A percentile compares a stretch with the other conserved stretches of the same genome.
Conservation (phyloP, 2,888 invertebrate species). For the Cynaeus angustus region DNA sequence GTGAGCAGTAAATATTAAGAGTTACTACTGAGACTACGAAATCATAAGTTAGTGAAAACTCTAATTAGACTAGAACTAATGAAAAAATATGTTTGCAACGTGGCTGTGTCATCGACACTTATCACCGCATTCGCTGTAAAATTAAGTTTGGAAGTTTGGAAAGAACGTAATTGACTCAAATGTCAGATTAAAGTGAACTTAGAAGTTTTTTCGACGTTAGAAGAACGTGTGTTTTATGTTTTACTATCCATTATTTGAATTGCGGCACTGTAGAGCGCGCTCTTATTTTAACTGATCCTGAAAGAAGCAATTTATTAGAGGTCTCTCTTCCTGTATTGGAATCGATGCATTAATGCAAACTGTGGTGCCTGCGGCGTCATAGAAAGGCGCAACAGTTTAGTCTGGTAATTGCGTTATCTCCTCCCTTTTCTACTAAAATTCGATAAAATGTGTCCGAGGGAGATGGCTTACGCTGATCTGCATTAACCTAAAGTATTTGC, state of each 20-base stretch:
- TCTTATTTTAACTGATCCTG: background rate
- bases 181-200: background rate
- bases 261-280: background rate
- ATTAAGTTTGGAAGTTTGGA: no score
- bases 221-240: background rate
- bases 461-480: constrained; percentile 12
- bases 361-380: constrained; percentile 32
- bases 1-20: constrained; percentile 50
- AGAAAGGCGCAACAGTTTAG: constrained; percentile 46
- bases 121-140: no score
- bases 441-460: constrained; percentile 29
- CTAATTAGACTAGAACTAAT: constrained; percentile 9
- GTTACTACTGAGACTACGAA: constrained; percentile 44
- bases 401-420: constrained; percentile 44
- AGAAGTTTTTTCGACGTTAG: background rate
- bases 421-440: constrained; percentile 30
- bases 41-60: constrained; percentile 45
- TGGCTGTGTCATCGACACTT: no score
- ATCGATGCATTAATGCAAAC: constrained; percentile 48
- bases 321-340: constrained; percentile 29
- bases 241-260: background rate
- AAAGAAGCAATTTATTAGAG: constrained; percentile 9
- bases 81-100: constrained; percentile 12
- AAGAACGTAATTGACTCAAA: no score
- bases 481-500: constrained; percentile 2